Evolutionary conservation across 2,888 invertebrate genomes (phyloP), one percentile per base, ranked within the genome.

Genomic region (Pherbina coryleti): DNA sequence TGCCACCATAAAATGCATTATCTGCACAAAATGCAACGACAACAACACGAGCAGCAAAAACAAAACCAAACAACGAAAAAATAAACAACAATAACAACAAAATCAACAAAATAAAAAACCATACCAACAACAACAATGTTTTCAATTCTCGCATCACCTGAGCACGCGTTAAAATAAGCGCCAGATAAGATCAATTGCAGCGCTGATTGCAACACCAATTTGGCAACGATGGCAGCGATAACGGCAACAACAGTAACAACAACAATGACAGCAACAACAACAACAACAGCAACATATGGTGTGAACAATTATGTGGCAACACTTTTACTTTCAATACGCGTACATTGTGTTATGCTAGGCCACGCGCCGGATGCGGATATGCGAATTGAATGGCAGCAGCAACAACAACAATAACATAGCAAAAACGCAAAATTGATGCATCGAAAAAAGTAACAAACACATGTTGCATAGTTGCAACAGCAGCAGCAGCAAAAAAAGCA

Each of bases 361-460:
- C 25, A 34, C 49, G 69, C 70, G 70, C 34, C 53, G 70, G 70
- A 70, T 70, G 70, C 53, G 67, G 67, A 51, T 70, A 53, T 53
- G 25, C 17, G 44, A 67, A 67, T 67, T 67, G 44, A 67, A 67
- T 67, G 70, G 14, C 49, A 67, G 37, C 31, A 31, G 34, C 25
- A n/a, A 9, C 28, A 66, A 11, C 25, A 66, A 66, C 14, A 66
- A 31, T 3, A 34, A 34, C 17, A 64, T 9, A 62, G 7, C 64
- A 64, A 25, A 22, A 22, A 11, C n/a, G 44, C 22, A 67, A 11
- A 67, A 49, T 22, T n/a, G 55, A 19, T 55, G 55, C 55, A 19
- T 55, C 22, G 55, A n/a, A 55, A 55, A 44, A 44, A 44, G 44
- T 44, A 44, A 44, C 11, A 44, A 44, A 44, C 44, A 44, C 44